Base-by-base conservation (phyloP, 23 tunicate species). In the Botrylloides violaceus region DNA sequence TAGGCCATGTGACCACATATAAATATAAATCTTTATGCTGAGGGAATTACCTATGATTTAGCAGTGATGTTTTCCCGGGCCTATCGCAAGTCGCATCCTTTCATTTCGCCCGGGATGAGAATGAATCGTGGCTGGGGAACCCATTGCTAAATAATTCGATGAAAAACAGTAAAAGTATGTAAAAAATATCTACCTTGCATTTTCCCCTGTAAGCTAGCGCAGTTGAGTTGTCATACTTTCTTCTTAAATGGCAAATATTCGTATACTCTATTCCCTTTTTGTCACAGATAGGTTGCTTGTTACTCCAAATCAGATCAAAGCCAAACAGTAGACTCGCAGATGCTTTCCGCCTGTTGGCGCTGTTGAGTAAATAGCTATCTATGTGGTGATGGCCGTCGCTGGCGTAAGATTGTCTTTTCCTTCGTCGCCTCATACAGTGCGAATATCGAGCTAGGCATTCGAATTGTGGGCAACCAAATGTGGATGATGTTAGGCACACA, bases 371-470 rank as follows among this genome's bases (percentile, higher is more conserved):
- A 31, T 39, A n/a, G 15, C 33, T 15, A n/a, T 32, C 33, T 29
- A 64, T 31, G 70, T 64, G 33, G 33, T 64, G 36, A 31, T 64
- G 70, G 36, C 70, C 70, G 36, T 64, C 70, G 36, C 36, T 64
- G 28, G 70, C 70, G 70, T 64, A 64, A 23, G 70, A 29, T 37
- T 64, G 39, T 31, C 70, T 37, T 64, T 37, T 64, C 70, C 20
- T 64, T n/a, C 70, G 70, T 28, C 70, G 38, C 24, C 24, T 38
- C 37, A 64, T 15, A 56, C 95, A 87, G 31, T 22, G 66, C 4
- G 71, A 28, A 38, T 68, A 50, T 23, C 53, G 58, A 7, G 95
- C 83, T 3, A 87, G 25, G 64, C 95, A 87, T 57, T 87, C 95
- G 66, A 76, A 87, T 43, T 87, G 95, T 1, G 58, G 86, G 32